Conservation (phyloP, 23 tunicate species). For the Oikopleura dioica region DNA sequence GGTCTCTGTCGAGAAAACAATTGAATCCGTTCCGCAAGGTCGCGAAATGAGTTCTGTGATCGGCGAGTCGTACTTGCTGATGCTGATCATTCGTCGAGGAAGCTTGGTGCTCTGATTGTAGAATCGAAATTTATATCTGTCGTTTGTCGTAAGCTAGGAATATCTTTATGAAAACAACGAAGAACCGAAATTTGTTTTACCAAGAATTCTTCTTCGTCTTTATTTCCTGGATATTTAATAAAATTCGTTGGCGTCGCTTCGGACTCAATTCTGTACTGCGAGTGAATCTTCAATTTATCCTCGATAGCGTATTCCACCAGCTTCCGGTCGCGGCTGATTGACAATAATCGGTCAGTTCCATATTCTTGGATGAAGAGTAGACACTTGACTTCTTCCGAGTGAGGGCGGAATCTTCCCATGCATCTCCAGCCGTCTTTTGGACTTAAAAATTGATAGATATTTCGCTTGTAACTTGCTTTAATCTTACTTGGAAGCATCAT, state of each 20-base stretch:
- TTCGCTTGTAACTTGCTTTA: background rate
- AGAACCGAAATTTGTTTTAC: too few relatives aligned
- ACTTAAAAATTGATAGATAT: background rate
- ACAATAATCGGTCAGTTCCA: background rate
- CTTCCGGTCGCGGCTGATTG: background rate
- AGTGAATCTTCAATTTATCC: constrained; percentile 5
- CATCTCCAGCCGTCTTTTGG: constrained; percentile 27
- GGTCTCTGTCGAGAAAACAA: background rate
- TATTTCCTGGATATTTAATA: constrained; percentile 43
- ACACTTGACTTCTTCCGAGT: constrained; percentile 44
- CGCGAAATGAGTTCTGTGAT: too few relatives aligned
- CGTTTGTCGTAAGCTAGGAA: constrained; percentile 47
- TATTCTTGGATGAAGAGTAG: constrained; percentile 25
- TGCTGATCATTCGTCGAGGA: constrained; percentile 53
- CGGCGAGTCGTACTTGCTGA: constrained; percentile 64
- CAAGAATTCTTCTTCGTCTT: constrained; percentile 25
- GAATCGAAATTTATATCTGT: constrained; percentile 57
- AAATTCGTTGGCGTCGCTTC: constrained; percentile 54
- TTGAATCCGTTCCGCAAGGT: too few relatives aligned
- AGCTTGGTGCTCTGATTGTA: constrained; percentile 80
- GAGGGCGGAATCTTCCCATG: constrained; percentile 67
- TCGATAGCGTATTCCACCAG: constrained; percentile 4
- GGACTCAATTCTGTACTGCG: constrained; percentile 42
- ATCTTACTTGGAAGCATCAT: background rate
- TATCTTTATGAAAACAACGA: too few relatives aligned